Conservation (phyloP, 1,140 invertebrate genomes). For the Phthorimaea operculella region DNA sequence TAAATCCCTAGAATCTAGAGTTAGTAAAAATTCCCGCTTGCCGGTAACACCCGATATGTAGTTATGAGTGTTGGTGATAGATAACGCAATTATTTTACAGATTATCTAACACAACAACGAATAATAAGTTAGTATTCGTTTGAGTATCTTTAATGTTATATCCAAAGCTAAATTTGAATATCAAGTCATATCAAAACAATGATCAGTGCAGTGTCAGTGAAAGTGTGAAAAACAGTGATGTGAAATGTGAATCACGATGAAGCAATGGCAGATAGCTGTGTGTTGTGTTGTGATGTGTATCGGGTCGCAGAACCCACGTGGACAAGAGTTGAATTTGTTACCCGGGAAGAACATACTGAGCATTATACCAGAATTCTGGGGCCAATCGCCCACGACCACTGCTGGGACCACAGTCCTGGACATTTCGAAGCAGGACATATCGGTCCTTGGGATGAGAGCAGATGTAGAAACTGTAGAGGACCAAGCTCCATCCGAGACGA, state of each 20-base stretch:
- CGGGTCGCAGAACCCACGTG: background rate
- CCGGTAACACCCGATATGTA: no score
- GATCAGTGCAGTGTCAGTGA: background rate
- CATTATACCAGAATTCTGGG: conserved; percentile 13
- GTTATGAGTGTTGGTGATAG: no score
- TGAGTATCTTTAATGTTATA: no score
- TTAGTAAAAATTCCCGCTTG: no score
- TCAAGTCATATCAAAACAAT: background rate
- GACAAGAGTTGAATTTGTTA: conserved; percentile 5
- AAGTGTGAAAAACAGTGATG: background rate
- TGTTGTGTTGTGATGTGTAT: conserved; percentile 10
- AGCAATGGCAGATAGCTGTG: conserved; percentile 28
- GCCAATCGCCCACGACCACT: background rate
- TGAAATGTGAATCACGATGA: conserved; percentile 26
- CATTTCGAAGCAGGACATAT: background rate
- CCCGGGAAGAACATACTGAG: conserved; percentile 15
- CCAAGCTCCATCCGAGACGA: background rate
- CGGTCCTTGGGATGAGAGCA: background rate
- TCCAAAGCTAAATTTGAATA: no score
- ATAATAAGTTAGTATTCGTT: no score
- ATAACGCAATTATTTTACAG: no score
- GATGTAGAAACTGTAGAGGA: background rate
- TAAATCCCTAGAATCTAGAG: no score
- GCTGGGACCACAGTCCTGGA: background rate
- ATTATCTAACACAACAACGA: no score